These are phyloP conservation scores for Drosophila sucinea DNA, from an alignment of 1,140 invertebrate species.

Conservation along the genomic window DNA sequence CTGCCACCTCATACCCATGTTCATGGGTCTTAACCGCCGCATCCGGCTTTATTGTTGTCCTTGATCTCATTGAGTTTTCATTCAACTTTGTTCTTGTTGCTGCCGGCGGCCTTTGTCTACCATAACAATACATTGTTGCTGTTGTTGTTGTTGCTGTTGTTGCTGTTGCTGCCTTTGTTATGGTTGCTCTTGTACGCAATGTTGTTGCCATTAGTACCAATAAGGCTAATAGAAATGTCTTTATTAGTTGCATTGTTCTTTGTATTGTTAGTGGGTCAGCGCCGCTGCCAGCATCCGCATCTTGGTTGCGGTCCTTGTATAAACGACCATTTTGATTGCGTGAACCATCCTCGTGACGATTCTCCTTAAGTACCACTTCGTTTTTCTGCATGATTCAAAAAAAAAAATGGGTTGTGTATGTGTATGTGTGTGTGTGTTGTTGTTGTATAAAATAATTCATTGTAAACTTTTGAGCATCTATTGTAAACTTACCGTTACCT, in stretches of 20 bases:
- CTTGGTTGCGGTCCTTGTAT: slow-evolving; percentile 75
- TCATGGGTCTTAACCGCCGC: not conserved
- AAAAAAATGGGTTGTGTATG: not conserved
- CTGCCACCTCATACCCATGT: not conserved
- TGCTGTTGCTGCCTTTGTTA: not conserved
- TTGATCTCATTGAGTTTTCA: slow-evolving; percentile 5
- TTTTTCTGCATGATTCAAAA: slow-evolving; percentile 60
- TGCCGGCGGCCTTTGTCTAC: slow-evolving; percentile 29
- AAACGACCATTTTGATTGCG: slow-evolving; percentile 82
- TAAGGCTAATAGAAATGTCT: slow-evolving; percentile 63
- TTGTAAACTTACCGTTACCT: slow-evolving; percentile 69
- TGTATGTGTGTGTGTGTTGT: not conserved
- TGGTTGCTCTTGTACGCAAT: slow-evolving; percentile 4
- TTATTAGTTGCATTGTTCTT: slow-evolving; percentile 51
- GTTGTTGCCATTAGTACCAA: slow-evolving; percentile 59
- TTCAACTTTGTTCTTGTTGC: slow-evolving; percentile 25
- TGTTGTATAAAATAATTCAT: not conserved
- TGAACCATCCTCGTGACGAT: slow-evolving; percentile 75
- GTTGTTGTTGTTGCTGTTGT: slow-evolving; percentile 18
- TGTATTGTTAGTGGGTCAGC: slow-evolving; percentile 19
- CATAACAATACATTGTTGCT: slow-evolving; percentile 17
- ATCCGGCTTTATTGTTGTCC: slow-evolving; percentile 21
- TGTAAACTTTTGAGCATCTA: not conserved
- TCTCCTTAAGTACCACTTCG: slow-evolving; percentile 73
- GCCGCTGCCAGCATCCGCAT: slow-evolving; percentile 43